phyloP scores from a whole-genome alignment of 1,140 invertebrate genomes.

The Agrypnia vestita region DNA sequence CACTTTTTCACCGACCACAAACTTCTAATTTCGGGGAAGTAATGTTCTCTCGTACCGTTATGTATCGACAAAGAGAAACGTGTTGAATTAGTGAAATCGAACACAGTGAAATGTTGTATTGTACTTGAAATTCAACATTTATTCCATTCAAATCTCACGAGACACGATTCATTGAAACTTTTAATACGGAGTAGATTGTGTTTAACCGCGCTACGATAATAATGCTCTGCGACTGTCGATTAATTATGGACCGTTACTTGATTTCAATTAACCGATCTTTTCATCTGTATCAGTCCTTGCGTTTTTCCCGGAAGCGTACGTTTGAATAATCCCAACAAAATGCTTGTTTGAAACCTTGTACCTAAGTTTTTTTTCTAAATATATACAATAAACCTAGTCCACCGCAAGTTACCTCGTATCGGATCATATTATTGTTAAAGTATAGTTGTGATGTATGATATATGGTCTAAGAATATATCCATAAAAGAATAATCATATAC shows the following conservation, averaged over 20 bases:
- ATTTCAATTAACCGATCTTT: not conserved
- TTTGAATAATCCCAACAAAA: too few relatives aligned
- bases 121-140: not conserved
- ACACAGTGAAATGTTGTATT: constrained; percentile 11
- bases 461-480: too few relatives aligned
- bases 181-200: not conserved
- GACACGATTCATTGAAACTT: not conserved
- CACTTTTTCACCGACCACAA: not conserved
- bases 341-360: too few relatives aligned
- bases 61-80: not conserved
- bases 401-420: too few relatives aligned
- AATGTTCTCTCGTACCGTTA: not conserved
- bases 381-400: too few relatives aligned
- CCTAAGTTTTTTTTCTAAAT: too few relatives aligned
- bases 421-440: too few relatives aligned
- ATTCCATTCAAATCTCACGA: not conserved
- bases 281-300: not conserved
- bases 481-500: too few relatives aligned
- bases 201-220: not conserved
- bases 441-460: too few relatives aligned
- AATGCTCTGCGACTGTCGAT: not conserved
- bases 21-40: not conserved
- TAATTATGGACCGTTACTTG: not conserved
- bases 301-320: too few relatives aligned
- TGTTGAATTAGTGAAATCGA: not conserved